Evolutionary conservation across 2,797 vertebrate species (phyloP).

Genomic region (Cynopterus sphinx): DNA sequence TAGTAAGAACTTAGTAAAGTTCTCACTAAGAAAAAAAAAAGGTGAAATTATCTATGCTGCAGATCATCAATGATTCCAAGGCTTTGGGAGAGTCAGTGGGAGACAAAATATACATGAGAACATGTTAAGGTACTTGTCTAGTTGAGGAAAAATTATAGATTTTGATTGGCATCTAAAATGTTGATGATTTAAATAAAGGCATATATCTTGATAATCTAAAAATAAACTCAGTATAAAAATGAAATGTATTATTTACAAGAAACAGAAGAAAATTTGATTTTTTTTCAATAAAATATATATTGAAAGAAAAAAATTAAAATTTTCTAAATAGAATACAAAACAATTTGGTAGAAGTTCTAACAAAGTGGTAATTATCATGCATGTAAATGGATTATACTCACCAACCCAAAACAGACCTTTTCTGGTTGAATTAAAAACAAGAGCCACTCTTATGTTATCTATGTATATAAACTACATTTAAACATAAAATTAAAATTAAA

Average conservation of each 20-base stretch:
- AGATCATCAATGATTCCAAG: background rate
- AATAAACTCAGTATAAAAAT: constrained; percentile 11
- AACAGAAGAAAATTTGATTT: background rate
- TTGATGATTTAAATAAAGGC: background rate
- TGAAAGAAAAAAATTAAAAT: background rate
- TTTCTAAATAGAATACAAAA: background rate
- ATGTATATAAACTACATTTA: background rate
- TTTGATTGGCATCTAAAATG: background rate
- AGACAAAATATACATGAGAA: background rate
- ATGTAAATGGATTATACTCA: background rate
- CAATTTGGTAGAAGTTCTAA: background rate
- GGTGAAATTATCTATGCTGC: background rate
- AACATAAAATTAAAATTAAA: background rate
- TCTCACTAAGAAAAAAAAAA: background rate
- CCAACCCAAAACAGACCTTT: background rate
- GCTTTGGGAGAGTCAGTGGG: background rate
- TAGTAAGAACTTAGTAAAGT: background rate
- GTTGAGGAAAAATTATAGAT: background rate
- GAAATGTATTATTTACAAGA: background rate
- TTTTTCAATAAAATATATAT: background rate
- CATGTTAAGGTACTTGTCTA: background rate
- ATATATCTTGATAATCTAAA: background rate
- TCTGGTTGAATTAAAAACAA: background rate
- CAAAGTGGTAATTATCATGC: background rate
- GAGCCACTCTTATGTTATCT: background rate